Conservation (phyloP, 1,140 invertebrate genomes). For the Gonatopus flavifemur region DNA sequence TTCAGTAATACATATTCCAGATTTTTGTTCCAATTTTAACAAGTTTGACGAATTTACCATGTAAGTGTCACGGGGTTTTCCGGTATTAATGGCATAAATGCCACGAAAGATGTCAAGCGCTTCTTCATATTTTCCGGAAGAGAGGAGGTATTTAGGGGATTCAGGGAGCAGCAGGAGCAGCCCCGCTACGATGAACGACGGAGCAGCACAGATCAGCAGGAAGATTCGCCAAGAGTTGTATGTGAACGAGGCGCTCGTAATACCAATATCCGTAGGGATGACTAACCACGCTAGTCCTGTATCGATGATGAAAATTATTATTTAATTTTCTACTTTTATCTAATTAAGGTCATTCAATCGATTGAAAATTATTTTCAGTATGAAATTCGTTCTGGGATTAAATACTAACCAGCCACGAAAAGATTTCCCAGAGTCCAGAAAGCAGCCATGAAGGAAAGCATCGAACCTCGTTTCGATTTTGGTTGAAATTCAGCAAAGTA, state of each 20-base stretch:
- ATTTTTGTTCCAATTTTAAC: conserved; percentile 10
- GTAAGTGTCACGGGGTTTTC: conserved; percentile 71
- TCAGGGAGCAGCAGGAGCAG: conserved; percentile 85
- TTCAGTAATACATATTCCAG: neutral
- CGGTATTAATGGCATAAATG: conserved; percentile 81
- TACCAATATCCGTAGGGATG: conserved; percentile 76
- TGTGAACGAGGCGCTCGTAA: conserved; percentile 66
- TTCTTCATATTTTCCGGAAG: conserved; percentile 73
- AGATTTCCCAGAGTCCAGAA: conserved; percentile 92
- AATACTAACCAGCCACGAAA: conserved; percentile 73
- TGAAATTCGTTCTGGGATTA: neutral
- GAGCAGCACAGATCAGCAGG: conserved; percentile 80
- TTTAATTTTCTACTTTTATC: neutral
- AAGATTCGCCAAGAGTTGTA: conserved; percentile 94
- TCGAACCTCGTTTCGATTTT: conserved; percentile 82
- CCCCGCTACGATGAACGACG: conserved; percentile 81
- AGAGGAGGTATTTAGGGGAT: conserved; percentile 86
- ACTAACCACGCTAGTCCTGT: conserved; percentile 82
- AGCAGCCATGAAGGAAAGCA: conserved; percentile 89
- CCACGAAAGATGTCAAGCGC: conserved; percentile 76
- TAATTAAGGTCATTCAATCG: neutral
- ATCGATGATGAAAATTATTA: conserved; percentile 17
- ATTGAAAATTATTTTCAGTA: neutral
- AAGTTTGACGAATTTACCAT: conserved; percentile 54
- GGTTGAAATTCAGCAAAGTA: conserved; percentile 95